These are phyloP conservation scores for Anodontia alba DNA, from an alignment of 2,888 invertebrate genomes.

Conservation along the genomic window DNA sequence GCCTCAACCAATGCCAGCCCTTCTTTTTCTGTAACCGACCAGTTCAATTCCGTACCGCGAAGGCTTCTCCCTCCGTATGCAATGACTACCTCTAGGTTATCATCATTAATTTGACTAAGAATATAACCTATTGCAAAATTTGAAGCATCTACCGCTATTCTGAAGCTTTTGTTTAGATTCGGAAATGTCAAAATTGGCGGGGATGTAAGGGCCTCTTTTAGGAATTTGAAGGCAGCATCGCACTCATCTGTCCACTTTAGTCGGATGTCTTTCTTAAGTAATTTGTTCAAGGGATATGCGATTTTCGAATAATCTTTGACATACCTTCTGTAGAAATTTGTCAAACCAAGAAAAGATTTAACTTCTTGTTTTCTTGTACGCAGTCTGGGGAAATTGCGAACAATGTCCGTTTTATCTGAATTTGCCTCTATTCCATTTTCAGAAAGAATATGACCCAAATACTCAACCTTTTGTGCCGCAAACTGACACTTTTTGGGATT, in stretches of 20 bases:
- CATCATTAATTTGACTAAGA: slow-evolving; percentile 49
- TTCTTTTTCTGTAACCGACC: slow-evolving; percentile 52
- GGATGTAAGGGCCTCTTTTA: slow-evolving; percentile 66
- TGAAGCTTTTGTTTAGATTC: slow-evolving; percentile 56
- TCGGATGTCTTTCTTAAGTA: not conserved
- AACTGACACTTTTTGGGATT: slow-evolving; percentile 1
- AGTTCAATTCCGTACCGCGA: slow-evolving; percentile 41
- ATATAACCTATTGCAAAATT: slow-evolving; percentile 51
- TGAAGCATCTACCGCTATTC: slow-evolving; percentile 58
- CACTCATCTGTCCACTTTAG: not conserved
- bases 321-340: not conserved
- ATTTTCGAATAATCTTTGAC: slow-evolving; percentile 3
- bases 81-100: slow-evolving; percentile 43
- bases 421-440: not conserved
- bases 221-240: slow-evolving; percentile 11
- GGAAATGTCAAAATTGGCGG: slow-evolving; percentile 61
- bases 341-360: not conserved
- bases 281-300: not conserved
- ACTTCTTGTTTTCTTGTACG: not conserved
- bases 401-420: not conserved
- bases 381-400: not conserved
- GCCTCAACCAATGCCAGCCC: slow-evolving; percentile 58
- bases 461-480: not conserved
- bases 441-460: not conserved
- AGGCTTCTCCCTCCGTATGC: slow-evolving; percentile 58